A percentile compares a stretch with the other conserved stretches of the same genome.
Conservation (phyloP, 92 coral and sea anemone species). For the Heteractis magnifica region DNA sequence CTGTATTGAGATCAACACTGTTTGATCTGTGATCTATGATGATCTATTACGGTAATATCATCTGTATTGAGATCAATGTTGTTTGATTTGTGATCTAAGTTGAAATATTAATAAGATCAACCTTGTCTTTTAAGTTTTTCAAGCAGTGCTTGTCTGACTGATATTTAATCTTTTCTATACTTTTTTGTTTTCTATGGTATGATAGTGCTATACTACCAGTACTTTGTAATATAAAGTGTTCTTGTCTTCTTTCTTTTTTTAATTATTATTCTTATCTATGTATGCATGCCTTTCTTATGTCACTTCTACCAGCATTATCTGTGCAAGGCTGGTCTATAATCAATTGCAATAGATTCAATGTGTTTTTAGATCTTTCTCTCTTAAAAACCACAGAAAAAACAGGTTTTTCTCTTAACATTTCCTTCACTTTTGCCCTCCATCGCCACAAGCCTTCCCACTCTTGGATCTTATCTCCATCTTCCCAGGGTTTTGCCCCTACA, state of each 20-base stretch:
- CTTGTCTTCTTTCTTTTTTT: too few relatives aligned
- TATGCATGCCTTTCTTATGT: too few relatives aligned
- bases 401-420: conserved; percentile 24
- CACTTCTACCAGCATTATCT: neutral
- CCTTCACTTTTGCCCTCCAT: conserved; percentile 39
- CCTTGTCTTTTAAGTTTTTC: too few relatives aligned
- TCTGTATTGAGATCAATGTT: neutral
- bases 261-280: neutral
- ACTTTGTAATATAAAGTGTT: too few relatives aligned
- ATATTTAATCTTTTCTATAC: too few relatives aligned
- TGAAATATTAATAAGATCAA: too few relatives aligned
- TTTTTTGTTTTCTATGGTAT: neutral
- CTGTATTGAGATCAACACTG: neutral
- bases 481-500: conserved; percentile 76
- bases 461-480: conserved; percentile 26
- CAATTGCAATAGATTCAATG: conserved; percentile 7
- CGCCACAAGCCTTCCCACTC: conserved; percentile 34
- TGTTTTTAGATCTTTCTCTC: conserved; percentile 8
- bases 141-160: neutral
- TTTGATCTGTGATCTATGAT: neutral
- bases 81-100: neutral
- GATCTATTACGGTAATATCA: neutral
- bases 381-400: conserved; percentile 13
- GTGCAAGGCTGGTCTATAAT: conserved; percentile 9
- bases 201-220: too few relatives aligned